A percentile compares a stretch with the other conserved stretches of the same genome.
phyloP scores from a whole-genome alignment of 2,888 invertebrate genomes.

The Phrixothrix hirtus region DNA sequence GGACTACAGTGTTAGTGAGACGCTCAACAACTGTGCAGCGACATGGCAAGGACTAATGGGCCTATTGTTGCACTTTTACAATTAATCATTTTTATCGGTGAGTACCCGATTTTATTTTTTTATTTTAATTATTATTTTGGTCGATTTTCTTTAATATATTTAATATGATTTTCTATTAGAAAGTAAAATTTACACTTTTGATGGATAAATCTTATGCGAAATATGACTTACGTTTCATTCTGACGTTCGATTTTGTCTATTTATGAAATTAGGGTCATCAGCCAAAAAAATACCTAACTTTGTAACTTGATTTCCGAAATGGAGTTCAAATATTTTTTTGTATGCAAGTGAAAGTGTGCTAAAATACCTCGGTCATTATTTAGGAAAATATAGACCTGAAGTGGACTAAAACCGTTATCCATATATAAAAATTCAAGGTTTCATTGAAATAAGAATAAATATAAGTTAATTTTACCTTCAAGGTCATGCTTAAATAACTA shows the following conservation, averaged over 20 bases:
- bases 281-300: not conserved
- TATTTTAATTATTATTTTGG: no score
- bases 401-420: no score
- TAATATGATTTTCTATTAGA: no score
- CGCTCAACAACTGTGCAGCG: conserved; percentile 40
- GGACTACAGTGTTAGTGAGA: conserved; percentile 43
- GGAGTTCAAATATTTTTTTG: conserved; percentile 12
- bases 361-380: not conserved
- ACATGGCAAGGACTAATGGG: conserved; percentile 44
- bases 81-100: conserved; percentile 36
- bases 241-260: no score
- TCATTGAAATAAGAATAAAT: not conserved
- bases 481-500: not conserved
- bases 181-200: not conserved
- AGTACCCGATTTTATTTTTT: conserved; percentile 24
- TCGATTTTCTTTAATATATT: no score
- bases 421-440: conserved; percentile 16
- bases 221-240: no score
- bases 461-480: not conserved
- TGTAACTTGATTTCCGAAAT: no score
- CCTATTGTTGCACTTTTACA: conserved; percentile 32
- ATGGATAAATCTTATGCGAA: no score
- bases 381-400: not conserved
- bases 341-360: conserved; percentile 21
- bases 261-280: no score